These are phyloP conservation scores for Diacarnus erythraeanus DNA, from an alignment of 37 sponge, comb jelly and placozoan species.

Conservation along the genomic window DNA sequence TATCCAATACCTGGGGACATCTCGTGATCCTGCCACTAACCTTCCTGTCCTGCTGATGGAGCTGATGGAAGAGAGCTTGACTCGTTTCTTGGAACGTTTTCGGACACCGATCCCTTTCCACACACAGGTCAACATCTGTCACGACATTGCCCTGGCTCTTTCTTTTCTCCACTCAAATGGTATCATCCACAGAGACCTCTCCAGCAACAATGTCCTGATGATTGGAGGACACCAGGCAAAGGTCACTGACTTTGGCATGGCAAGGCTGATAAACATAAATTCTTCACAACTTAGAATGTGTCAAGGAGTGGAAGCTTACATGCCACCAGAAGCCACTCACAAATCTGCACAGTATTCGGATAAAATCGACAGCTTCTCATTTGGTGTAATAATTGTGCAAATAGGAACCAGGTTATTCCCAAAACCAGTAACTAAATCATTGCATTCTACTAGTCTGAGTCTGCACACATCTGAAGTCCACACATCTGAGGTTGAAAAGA, in stretches of 20 bases:
- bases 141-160: slow-evolving; percentile 30
- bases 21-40: slow-evolving; percentile 1
- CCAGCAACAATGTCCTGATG: slow-evolving; percentile 46
- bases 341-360: background rate
- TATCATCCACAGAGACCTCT: slow-evolving; percentile 36
- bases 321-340: slow-evolving; percentile 45
- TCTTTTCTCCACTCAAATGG: slow-evolving; percentile 28
- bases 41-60: slow-evolving; percentile 21
- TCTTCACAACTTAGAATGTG: no score
- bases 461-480: background rate
- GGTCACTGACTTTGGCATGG: slow-evolving; percentile 49
- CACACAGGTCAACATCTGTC: slow-evolving; percentile 1
- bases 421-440: background rate
- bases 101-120: background rate
- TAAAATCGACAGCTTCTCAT: slow-evolving; percentile 34
- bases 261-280: background rate
- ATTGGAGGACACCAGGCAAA: slow-evolving; percentile 8
- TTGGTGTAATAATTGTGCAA: slow-evolving; percentile 33
- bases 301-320: slow-evolving; percentile 5
- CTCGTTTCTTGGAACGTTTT: background rate
- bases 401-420: slow-evolving; percentile 13
- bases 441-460: background rate
- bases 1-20: slow-evolving; percentile 1
- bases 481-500: slow-evolving; percentile 3
- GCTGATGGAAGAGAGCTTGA: slow-evolving; percentile 26